Evolutionary conservation across 2,888 invertebrate species (phyloP).

Genomic region (Siphonodentalium dalli): DNA sequence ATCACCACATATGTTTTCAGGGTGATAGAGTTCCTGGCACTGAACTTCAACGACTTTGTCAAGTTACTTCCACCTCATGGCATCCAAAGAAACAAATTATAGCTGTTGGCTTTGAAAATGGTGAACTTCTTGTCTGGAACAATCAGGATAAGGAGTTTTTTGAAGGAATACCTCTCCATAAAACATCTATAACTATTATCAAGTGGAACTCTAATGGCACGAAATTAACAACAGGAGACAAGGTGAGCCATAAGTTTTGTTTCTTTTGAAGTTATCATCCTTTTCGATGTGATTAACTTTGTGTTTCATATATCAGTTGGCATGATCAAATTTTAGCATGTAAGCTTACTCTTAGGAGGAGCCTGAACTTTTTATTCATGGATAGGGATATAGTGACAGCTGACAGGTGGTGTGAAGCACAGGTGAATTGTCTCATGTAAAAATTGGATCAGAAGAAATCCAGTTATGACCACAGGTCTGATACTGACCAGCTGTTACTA

Average conservation of each 20-base stretch:
- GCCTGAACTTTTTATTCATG: too few species aligned
- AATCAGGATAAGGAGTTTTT: constrained; percentile 66
- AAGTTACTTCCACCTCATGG: constrained; percentile 71
- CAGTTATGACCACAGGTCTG: too few species aligned
- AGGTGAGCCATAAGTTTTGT: constrained; percentile 66
- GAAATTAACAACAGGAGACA: constrained; percentile 85
- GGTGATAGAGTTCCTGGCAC: constrained; percentile 55
- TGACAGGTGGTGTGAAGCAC: too few species aligned
- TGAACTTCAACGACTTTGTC: constrained; percentile 47
- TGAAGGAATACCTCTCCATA: constrained; percentile 71
- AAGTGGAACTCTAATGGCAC: constrained; percentile 82
- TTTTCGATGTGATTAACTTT: too few species aligned
- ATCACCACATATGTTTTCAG: constrained; percentile 44
- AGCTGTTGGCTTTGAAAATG: constrained; percentile 91
- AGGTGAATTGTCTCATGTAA: too few species aligned
- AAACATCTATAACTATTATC: constrained; percentile 69
- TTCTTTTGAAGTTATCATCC: too few species aligned
- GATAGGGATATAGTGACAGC: neutral
- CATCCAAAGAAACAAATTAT: constrained; percentile 85
- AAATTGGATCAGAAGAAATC: too few species aligned
- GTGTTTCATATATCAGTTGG: too few species aligned
- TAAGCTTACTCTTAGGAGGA: too few species aligned
- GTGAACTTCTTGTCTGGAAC: constrained; percentile 85
- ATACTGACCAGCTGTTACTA: too few species aligned
- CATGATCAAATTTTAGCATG: too few species aligned